Evolutionary conservation across 2,888 invertebrate genomes (phyloP), one percentile per base, ranked within the genome.

Genomic region (Acanthosepion esculentum): DNA sequence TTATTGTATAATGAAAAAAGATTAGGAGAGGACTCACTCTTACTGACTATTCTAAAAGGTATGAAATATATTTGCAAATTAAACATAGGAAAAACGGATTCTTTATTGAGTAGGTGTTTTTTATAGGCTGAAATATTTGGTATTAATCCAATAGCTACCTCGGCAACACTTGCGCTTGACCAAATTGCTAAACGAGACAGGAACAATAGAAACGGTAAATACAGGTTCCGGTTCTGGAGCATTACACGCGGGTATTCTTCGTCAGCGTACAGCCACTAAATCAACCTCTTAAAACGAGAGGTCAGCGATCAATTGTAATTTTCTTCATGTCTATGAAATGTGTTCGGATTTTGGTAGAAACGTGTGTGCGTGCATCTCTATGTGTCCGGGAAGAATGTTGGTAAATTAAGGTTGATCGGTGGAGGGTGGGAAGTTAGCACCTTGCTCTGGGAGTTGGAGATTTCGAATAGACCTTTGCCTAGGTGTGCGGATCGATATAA

Each of bases 391-490:
- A 33, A 8, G n/a, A 78, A 78, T 78, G 78, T n/a, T 78, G n/a
- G n/a, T 78, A 78, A 78, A 78, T 78, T n/a, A 78, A n/a, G 78
- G 78, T 78, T n/a, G 78, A 78, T 78, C n/a, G 78, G n/a, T 78
- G 78, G 78, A 15, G 10, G n/a, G 12, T n/a, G n/a, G n/a, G n/a
- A n/a, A 78, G 78, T 78, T 78, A 78, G 78, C 78, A 78, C 78
- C n/a, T 78, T 78, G 78, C 78, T 33, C n/a, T 78, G 78, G 78
- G 78, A 78, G 78, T 78, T 78, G 78, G 78, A 78, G n/a, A 78
- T 78, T 78, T 78, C 78, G 78, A 12, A 78, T 15, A 78, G n/a
- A 18, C 78, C 78, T 78, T 33, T n/a, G 78, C 78, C n/a, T n/a
- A 78, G 78, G n/a, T 78, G 78, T 78, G 78, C n/a, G 29, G 78